phyloP scores from a whole-genome alignment of 2,888 invertebrate species.

The Hedychridium roseum region DNA sequence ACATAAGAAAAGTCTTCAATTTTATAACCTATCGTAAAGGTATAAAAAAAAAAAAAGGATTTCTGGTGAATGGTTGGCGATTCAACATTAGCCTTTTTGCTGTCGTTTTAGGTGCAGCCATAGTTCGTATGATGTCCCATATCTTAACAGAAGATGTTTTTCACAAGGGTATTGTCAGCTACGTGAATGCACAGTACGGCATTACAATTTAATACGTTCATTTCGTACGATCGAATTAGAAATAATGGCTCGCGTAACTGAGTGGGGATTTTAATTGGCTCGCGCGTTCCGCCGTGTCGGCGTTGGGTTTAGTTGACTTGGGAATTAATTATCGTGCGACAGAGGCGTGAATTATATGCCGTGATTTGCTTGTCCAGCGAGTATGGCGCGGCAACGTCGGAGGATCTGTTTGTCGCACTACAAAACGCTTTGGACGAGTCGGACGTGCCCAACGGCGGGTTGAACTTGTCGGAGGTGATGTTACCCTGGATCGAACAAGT shows the following conservation, averaged over 20 bases:
- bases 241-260: too few species aligned
- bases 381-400: constrained; percentile 63
- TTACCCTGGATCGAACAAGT: constrained; percentile 72
- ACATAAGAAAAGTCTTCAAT: constrained; percentile 68
- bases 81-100: too few species aligned
- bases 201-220: background rate
- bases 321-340: too few species aligned
- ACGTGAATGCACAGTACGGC: constrained; percentile 34
- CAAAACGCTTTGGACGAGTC: constrained; percentile 21
- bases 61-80: too few species aligned
- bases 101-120: constrained; percentile 65
- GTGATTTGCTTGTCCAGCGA: too few species aligned
- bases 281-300: too few species aligned
- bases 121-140: constrained; percentile 68
- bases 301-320: too few species aligned
- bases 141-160: constrained; percentile 65
- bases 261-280: too few species aligned
- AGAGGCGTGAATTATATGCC: too few species aligned
- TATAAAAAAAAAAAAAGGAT: constrained; percentile 50
- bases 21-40: constrained; percentile 70
- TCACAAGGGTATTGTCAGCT: constrained; percentile 55
- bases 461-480: constrained; percentile 55
- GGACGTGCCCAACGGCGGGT: constrained; percentile 46
- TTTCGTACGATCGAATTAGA: background rate
- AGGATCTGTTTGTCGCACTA: constrained; percentile 63